These are phyloP conservation scores for Ptilonorhynchus violaceus DNA, from an alignment of 2,113 vertebrate genomes.

Conservation along the genomic window DNA sequence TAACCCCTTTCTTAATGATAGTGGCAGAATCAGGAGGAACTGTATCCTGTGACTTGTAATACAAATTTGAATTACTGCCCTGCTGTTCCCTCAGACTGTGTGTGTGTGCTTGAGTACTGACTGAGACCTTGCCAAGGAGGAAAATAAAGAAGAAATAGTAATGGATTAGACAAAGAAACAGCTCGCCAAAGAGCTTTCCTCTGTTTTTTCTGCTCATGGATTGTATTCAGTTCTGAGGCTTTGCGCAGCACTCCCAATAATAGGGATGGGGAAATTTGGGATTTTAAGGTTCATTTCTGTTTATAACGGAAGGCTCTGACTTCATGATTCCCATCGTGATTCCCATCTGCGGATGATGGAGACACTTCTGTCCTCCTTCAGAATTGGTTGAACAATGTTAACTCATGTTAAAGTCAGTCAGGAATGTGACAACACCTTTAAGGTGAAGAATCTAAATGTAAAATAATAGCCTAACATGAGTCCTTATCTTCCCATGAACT, in stretches of 20 bases:
- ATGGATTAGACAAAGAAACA: neutral
- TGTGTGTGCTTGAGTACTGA: neutral
- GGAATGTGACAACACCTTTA: neutral
- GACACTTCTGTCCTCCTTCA: neutral
- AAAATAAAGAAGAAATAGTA: constrained; percentile 5
- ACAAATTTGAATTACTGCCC: neutral
- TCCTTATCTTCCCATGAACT: neutral
- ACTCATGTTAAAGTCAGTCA: neutral
- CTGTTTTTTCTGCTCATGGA: constrained; percentile 18
- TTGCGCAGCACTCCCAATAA: neutral
- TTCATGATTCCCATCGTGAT: neutral
- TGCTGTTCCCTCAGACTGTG: constrained; percentile 2
- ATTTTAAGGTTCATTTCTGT: neutral
- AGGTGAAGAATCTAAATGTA: neutral
- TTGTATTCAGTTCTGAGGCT: neutral
- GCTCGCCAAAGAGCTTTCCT: neutral
- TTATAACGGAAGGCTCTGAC: neutral
- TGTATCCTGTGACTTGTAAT: neutral
- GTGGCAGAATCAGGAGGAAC: neutral
- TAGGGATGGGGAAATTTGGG: neutral
- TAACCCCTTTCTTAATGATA: neutral
- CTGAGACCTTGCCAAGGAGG: constrained; percentile 18
- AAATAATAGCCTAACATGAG: rapidly evolving
- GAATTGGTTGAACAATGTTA: neutral
- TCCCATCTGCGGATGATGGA: neutral